These are phyloP conservation scores for Sinocyclocheilus anophthalmus DNA, from an alignment of 2,113 vertebrate species.

Conservation along the genomic window DNA sequence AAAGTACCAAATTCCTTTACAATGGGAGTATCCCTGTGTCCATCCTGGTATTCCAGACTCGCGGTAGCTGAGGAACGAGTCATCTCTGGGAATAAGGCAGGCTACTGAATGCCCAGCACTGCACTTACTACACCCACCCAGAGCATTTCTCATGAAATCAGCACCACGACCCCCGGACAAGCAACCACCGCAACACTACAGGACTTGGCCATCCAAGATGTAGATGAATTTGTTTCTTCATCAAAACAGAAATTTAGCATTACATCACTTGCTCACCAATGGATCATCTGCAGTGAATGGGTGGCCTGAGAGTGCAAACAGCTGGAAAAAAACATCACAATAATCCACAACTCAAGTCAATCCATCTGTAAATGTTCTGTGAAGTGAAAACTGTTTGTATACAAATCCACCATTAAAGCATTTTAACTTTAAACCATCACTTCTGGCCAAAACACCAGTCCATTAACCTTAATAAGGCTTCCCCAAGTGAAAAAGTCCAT, in stretches of 20 bases:
- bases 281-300: background rate
- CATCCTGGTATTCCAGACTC: conserved; percentile 69
- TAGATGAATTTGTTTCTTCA: no score
- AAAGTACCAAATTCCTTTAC: conserved; percentile 76
- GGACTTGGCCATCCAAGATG: background rate
- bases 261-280: background rate
- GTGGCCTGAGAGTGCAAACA: background rate
- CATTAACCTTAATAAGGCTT: no score
- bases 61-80: conserved; percentile 62
- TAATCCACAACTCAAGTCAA: background rate
- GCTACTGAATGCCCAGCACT: conserved; percentile 37
- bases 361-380: background rate
- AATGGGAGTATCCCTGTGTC: conserved; percentile 69
- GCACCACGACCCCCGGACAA: no score
- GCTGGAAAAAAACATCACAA: background rate
- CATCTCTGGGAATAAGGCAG: conserved; percentile 48
- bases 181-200: no score
- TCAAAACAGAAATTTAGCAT: background rate
- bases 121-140: no score
- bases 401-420: no score
- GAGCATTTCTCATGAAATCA: no score
- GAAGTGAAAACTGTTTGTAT: background rate
- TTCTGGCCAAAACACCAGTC: no score
- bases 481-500: no score
- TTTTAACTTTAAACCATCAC: no score